Evolutionary conservation across 2,888 invertebrate genomes (phyloP), one percentile per base, ranked within the genome.

Genomic region (Pterobdella sp.): DNA sequence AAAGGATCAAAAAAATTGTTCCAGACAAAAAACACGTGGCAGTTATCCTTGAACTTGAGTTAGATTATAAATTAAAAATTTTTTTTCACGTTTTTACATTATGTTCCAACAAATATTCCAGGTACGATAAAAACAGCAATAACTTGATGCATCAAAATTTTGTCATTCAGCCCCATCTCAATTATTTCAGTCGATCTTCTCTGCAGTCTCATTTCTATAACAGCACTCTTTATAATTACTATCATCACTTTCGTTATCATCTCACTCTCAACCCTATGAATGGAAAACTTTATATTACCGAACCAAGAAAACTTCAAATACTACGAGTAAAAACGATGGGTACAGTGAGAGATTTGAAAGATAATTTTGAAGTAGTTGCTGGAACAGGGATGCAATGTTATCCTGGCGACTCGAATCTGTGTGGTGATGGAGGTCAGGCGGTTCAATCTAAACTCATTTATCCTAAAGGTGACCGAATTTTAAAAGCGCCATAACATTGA

Each of bases 211-310:
- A 56, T 26, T 3, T 26, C n/a, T 14, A 42, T 22, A 71, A 26
- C 26, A 63, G 26, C 31, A 18, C 31, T 2, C 4, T 67, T 10
- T 52, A 1, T 42, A 26, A 22, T 68, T 68, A 34, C 52, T 56
- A 60, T 26, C 31, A 68, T 86, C 93, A 94, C 84, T 90, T 93
- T 85, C 93, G 94, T 81, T 97, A 97, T 82, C 95, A 94, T 84
- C 87, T 98, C 82, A 93, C 94, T 73, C 91, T 96, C 69, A 94
- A 94, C 71, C 96, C 97, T 36, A 92, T 94, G 42, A 94, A 96
- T 83, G 95, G 95, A 7, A 91, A 92, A 81, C 87, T 98, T 72
- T 96, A 95, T 85, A 91, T 98, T 79, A 94, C 96, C 65, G 93
- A 97, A 84, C 94, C 95, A 49, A 94, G 81, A 79, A 80, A 78